Base-by-base conservation (phyloP, 1,140 invertebrate genomes). In the Drosophila teissieri region DNA sequence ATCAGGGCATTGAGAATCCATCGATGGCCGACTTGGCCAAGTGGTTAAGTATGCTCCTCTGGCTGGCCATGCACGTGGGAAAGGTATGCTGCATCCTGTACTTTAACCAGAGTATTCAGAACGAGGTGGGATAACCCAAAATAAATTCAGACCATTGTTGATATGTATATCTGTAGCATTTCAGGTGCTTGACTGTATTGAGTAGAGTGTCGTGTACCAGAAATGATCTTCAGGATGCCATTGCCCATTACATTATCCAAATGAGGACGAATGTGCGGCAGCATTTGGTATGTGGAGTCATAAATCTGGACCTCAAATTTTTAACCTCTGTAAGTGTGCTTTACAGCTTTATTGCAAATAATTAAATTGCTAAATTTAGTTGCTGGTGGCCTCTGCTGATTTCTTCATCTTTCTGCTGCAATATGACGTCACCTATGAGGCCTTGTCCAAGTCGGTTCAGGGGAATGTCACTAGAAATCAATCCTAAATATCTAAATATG, bases 361-460 rank as follows among this genome's bases (percentile, higher is more conserved):
- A 3, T n/a, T 15, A 15, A 42, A 55, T 37, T 37, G 37, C 65
- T 56, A 14, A 10, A 8, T 10, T 31, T 14, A 91, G 90, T 22
- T 91, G 3, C 17, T 85, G 10, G 79, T 91, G 52, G 73, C 78
- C 19, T 82, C 68, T 6, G 62, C 83, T 0, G 81, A 78, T 34
- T 40, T 90, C 11, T 90, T 91, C 54, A 90, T 91, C 72, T 91
- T 91, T 37, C 39, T 91, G 11, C 22, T 91, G 4, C 90, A 91
- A 70, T 91, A 91, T 22, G 90, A 91, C 31, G 78, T 91, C 3
- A 91, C 90, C 0, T 91, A 74, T 15, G 80, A 91, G 44, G 90
- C 90, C 5, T 24, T 91, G 22, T 55, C 72, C 4, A 73, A 78
- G 15, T 36, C 36, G 7, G 22, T 27, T 8, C 65, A 12, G 31